A percentile compares a stretch with the other conserved stretches of the same genome.
These are phyloP conservation scores for Gadopsis bispinosus DNA, from an alignment of 2,797 vertebrate species.

Conservation along the genomic window DNA sequence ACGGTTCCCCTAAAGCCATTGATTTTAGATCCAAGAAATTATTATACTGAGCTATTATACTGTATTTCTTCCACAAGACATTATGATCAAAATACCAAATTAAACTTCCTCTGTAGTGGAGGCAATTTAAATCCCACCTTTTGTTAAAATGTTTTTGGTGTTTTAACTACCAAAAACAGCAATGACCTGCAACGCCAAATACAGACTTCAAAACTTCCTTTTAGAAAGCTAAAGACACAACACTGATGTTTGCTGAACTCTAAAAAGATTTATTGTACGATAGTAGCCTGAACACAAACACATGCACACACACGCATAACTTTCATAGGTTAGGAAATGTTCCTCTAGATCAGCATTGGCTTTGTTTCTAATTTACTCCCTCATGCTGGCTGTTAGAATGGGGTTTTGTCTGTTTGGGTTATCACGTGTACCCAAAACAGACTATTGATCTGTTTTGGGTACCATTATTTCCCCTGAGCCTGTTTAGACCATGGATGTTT, in stretches of 20 bases:
- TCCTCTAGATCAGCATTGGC: slow-evolving; percentile 9
- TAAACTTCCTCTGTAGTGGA: no score
- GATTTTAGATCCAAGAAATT: not conserved
- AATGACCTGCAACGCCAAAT: not conserved
- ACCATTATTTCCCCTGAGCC: slow-evolving; percentile 14
- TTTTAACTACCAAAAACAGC: not conserved
- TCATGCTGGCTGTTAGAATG: not conserved
- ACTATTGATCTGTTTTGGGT: slow-evolving; percentile 47
- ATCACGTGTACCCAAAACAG: slow-evolving; percentile 29
- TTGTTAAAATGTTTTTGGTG: not conserved
- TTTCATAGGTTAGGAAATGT: slow-evolving; percentile 11
- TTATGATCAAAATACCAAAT: no score
- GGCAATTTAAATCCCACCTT: not conserved
- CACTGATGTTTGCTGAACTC: not conserved
- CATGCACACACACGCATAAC: not conserved
- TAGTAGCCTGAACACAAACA: slow-evolving; percentile 21
- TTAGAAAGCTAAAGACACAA: not conserved
- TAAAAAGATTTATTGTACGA: not conserved
- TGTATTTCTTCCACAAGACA: no score
- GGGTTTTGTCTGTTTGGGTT: slow-evolving; percentile 9
- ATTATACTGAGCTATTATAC: no score
- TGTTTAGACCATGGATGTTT: slow-evolving; percentile 1
- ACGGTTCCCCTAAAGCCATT: not conserved
- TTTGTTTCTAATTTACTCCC: slow-evolving; percentile 13
- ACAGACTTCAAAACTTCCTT: not conserved